Evolutionary conservation across 2,888 invertebrate species (phyloP), one percentile per base, ranked within the genome.

Genomic region (Pedicia rivosa): DNA sequence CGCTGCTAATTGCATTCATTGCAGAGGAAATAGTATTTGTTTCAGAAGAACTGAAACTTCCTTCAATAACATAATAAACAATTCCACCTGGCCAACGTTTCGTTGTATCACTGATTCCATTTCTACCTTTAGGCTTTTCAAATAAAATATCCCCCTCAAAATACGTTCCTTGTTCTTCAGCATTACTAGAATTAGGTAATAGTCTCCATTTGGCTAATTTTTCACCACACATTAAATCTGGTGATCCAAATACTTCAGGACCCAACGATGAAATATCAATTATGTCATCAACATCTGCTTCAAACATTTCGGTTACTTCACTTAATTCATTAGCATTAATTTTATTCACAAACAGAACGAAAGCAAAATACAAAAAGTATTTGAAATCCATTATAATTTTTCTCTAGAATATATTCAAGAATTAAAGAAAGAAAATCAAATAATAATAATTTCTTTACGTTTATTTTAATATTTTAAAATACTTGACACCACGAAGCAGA

Each of bases 91-190:
- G 62, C 78, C 76, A 78, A 5, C 70, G 57, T 2, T 62, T 54
- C 0, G 64, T 51, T 27, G 66, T 36, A 0, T 65, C 65, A 12
- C 59, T 59, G 2, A 77, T 48, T 1, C 75, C 78, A 43, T 75
- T 78, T 45, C 69, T 58, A 0, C 56, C 51, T 12, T 42, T 13
- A 14, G 53, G 47, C 12, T 26, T 19, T 0, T 74, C 73, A 44
- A 75, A 67, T 27, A 78, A 54, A 40, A 81, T 79, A 48, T 81
- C 81, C 8, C 78, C 77, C 51, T 84, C 78, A 1, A 72, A 67
- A 49, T 83, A 84, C 35, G 68, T 70, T 1, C 84, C 81, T 51
- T 78, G 56, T 52, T 86, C 84, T 53, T 86, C 84, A 0, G 84
- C 82, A 54, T 84, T 83, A 39, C 70, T 61, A 1, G 28, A 28